phyloP scores from a whole-genome alignment of 2,113 vertebrate genomes.

The Poicephalus gulielmi region DNA sequence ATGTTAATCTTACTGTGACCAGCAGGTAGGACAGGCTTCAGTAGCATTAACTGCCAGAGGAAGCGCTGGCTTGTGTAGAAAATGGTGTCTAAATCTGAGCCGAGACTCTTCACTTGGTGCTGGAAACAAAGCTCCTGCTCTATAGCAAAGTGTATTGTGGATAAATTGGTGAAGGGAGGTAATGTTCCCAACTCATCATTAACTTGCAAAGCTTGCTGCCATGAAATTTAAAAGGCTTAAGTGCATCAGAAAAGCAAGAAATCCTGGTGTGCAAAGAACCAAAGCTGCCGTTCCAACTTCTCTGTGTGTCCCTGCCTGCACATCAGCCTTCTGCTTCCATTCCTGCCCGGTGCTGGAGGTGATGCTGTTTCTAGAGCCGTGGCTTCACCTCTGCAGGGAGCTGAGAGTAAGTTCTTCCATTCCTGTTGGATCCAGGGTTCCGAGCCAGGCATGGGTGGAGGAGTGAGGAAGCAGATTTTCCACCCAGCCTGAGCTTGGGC shows the following conservation, averaged over 20 bases:
- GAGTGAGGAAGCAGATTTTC: slow-evolving; percentile 23
- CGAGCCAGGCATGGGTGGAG: neutral
- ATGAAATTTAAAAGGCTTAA: neutral
- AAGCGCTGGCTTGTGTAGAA: neutral
- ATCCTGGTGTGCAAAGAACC: neutral
- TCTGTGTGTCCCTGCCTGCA: accelerated
- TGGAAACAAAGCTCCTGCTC: neutral
- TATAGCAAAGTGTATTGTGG: neutral
- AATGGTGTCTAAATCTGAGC: neutral
- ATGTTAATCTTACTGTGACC: accelerated
- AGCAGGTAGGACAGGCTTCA: neutral
- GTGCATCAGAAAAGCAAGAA: neutral
- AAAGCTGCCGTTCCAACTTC: neutral
- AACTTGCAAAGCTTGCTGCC: neutral
- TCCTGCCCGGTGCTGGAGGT: neutral
- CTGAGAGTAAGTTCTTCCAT: neutral
- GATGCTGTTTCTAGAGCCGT: neutral
- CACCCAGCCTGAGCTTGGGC: slow-evolving; percentile 52
- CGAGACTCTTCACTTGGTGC: neutral
- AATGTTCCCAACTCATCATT: neutral
- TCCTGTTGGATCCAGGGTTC: neutral
- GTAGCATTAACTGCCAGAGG: neutral
- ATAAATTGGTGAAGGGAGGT: neutral
- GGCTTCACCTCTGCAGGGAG: neutral
- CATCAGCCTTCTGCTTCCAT: neutral